phyloP scores from a whole-genome alignment of 2,797 vertebrate genomes.

The Lagothrix lagotricha region DNA sequence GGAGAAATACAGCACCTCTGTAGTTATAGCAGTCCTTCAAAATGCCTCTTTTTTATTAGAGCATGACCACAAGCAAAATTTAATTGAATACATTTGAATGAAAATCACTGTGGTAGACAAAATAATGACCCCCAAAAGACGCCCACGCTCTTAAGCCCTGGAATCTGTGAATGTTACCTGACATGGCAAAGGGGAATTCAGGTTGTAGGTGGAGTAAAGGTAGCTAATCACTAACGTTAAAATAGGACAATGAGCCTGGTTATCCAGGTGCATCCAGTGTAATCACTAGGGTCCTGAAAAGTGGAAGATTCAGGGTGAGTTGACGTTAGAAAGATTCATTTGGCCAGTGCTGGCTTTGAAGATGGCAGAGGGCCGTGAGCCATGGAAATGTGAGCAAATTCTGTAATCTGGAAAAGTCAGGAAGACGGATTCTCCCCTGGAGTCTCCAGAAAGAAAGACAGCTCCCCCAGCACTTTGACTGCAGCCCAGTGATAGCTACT shows the following conservation, averaged over 20 bases:
- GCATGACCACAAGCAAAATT: background rate
- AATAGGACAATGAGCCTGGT: background rate
- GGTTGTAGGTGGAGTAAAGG: background rate
- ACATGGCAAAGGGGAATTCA: background rate
- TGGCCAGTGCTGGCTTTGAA: background rate
- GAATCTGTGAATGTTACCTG: background rate
- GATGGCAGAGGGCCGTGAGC: no score
- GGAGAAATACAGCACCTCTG: background rate
- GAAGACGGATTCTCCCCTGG: background rate
- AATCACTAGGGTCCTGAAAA: background rate
- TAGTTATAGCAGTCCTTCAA: background rate
- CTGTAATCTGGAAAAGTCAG: background rate
- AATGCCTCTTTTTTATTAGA: background rate
- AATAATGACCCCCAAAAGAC: background rate
- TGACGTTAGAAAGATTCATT: accelerated
- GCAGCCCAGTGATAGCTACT: background rate
- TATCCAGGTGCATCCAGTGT: no score
- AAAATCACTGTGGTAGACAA: background rate
- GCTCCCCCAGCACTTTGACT: no score
- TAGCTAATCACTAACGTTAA: background rate
- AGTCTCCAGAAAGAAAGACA: background rate
- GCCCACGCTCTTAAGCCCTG: background rate
- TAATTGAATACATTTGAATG: background rate
- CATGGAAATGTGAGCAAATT: background rate
- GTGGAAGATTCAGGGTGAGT: background rate